Evolutionary conservation across 2,797 vertebrate species (phyloP), one percentile per base, ranked within the genome.

Genomic region (Meriones psammophilus): DNA sequence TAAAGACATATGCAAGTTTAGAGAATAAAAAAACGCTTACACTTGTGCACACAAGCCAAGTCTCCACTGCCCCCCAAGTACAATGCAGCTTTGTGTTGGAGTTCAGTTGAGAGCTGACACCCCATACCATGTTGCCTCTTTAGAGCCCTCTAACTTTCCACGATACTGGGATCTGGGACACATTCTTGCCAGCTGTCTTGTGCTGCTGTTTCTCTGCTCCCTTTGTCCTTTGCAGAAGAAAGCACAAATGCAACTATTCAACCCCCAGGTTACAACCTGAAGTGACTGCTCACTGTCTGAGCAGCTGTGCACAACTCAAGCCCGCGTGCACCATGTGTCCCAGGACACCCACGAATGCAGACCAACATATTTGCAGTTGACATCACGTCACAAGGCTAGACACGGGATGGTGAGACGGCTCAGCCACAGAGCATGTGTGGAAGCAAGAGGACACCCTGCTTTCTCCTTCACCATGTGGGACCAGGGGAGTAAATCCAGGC

Each of bases 241-340:
- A 22, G 36, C 86, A 94, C 24, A 22, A 95, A 79, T 79, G 22
- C 69, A 88, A 78, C 20, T 62, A 71, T 60, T 89, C 22, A 83
- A 28, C 79, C 66, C 24, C 80, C 30, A 84, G 6, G 58, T 84
- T 83, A 79, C 58, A 90, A 88, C 8, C 1, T 62, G 30, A 81
- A 91, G 5, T 78, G 80, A 69, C 24, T 46, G 50, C 50, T 50
- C 50, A 50, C 50, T 50, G 50, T 50, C 50, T 10, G 50, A 50
- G 50, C 50, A 50, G 50, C 50, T 10, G 50, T 50, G 22, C n/a
- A 36, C 58, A 60, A 14, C n/a, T 9, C 6, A 33, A 78, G 14
- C 28, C 46, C 17, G 20, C 39, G n/a, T 24, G 79, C 18, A 24
- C 5, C 13, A 80, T 28, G 79, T 26, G 18, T 26, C 22, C 20